Percentiles rank a stretch among this genome's conserved stretches.
Conservation (phyloP, 1,140 invertebrate genomes). For the Drosophila subobscura region DNA sequence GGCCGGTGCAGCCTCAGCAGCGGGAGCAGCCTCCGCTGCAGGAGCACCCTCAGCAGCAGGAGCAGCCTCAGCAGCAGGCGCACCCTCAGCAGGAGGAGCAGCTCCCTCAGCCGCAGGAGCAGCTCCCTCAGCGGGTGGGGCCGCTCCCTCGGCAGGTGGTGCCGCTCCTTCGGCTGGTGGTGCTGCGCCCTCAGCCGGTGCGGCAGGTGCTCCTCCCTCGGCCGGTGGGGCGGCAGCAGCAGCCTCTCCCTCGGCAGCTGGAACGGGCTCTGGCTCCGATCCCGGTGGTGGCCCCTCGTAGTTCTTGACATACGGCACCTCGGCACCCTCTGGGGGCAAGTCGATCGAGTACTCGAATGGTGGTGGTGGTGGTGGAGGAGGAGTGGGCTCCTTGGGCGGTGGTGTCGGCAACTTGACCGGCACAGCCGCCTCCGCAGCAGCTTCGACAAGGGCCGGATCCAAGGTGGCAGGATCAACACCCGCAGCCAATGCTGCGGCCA, state of each 20-base stretch:
- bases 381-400: conserved; percentile 78
- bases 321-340: conserved; percentile 84
- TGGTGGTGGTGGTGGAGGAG: conserved; percentile 83
- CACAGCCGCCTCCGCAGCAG: conserved; percentile 83
- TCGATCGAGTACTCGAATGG: conserved; percentile 84
- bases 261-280: conserved; percentile 80
- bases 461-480: conserved; percentile 47
- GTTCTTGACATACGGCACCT: conserved; percentile 83
- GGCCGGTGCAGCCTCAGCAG: conserved; percentile 15
- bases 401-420: conserved; percentile 61
- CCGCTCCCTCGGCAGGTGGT: conserved; percentile 52
- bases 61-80: conserved; percentile 40
- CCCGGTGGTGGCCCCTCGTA: conserved; percentile 83
- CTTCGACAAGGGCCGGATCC: conserved; percentile 59
- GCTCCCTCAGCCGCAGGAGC: conserved; percentile 43
- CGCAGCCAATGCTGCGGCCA: conserved; percentile 52
- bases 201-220: conserved; percentile 63
- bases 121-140: conserved; percentile 61
- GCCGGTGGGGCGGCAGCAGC: conserved; percentile 78
- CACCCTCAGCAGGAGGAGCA: conserved; percentile 39
- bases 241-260: conserved; percentile 73
- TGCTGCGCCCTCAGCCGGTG: conserved; percentile 72
- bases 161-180: conserved; percentile 83
- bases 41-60: conserved; percentile 36
- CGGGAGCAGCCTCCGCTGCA: conserved; percentile 13